Conservation (phyloP, 2,797 vertebrate species). For the Xenops minutus region DNA sequence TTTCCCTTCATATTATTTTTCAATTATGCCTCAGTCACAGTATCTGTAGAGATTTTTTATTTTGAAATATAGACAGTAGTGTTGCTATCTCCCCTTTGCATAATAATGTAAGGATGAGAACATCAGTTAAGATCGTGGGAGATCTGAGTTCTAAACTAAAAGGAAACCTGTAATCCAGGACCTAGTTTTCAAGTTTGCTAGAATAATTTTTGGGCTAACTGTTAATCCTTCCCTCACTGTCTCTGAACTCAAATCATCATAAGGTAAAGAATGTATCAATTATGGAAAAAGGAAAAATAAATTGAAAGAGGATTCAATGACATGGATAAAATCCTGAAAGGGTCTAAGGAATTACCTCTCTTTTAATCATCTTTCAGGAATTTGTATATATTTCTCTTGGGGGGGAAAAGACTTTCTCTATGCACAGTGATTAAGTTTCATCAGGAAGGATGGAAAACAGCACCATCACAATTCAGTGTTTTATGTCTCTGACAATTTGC, state of each 20-base stretch:
- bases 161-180: not conserved
- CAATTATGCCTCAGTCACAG: not conserved
- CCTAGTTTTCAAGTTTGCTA: not conserved
- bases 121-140: not conserved
- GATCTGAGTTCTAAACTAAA: not conserved
- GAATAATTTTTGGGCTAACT: not conserved
- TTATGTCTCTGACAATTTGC: not conserved
- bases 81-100: not conserved
- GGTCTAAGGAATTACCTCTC: not conserved
- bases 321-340: not conserved
- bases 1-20: not conserved
- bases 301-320: not conserved
- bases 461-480: not conserved
- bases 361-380: not conserved
- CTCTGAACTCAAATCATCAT: not conserved
- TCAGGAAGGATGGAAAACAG: not conserved
- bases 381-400: not conserved
- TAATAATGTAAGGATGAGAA: not conserved
- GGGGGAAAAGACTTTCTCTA: not conserved
- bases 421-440: not conserved
- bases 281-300: not conserved
- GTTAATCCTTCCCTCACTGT: not conserved
- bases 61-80: not conserved
- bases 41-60: not conserved
- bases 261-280: not conserved